A percentile compares a stretch with the other conserved stretches of the same genome.
phyloP scores from a whole-genome alignment of 1,140 invertebrate species.

The Spodoptera litura region DNA sequence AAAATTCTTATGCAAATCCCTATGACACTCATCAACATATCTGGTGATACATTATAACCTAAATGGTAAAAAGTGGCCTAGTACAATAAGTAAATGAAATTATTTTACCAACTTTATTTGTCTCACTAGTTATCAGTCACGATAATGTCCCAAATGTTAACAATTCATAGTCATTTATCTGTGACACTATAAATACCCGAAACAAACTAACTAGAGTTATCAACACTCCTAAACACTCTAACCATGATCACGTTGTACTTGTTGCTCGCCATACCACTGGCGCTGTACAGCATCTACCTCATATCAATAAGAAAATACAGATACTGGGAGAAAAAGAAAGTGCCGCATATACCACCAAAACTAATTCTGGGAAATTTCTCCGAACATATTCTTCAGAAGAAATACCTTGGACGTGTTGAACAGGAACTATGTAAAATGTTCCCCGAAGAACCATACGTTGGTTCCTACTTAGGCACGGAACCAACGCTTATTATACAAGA shows the following conservation, averaged over 20 bases:
- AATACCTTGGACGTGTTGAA: constrained; percentile 49
- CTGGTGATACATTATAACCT: too few species aligned
- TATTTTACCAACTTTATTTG: too few species aligned
- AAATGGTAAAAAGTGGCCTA: too few species aligned
- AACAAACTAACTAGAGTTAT: too few species aligned
- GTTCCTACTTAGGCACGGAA: constrained; percentile 73
- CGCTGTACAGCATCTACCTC: background rate
- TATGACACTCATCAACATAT: too few species aligned
- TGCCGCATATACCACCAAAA: background rate
- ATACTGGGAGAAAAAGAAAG: background rate
- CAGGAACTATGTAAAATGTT: constrained; percentile 65
- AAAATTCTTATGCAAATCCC: too few species aligned
- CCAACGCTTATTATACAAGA: constrained; percentile 79
- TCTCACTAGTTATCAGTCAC: too few species aligned
- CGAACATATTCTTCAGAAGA: constrained; percentile 65
- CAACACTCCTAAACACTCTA: too few species aligned
- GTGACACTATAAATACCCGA: too few species aligned
- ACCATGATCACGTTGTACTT: background rate
- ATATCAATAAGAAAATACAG: background rate
- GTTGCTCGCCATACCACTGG: background rate
- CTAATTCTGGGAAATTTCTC: constrained; percentile 72
- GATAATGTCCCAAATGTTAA: too few species aligned
- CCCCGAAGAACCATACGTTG: constrained; percentile 70
- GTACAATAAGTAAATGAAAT: too few species aligned
- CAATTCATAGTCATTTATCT: too few species aligned